A percentile compares a stretch with the other conserved stretches of the same genome.
These are phyloP conservation scores for Drosophila sulfurigaster DNA, from an alignment of 1,140 invertebrate genomes.

Conservation along the genomic window DNA sequence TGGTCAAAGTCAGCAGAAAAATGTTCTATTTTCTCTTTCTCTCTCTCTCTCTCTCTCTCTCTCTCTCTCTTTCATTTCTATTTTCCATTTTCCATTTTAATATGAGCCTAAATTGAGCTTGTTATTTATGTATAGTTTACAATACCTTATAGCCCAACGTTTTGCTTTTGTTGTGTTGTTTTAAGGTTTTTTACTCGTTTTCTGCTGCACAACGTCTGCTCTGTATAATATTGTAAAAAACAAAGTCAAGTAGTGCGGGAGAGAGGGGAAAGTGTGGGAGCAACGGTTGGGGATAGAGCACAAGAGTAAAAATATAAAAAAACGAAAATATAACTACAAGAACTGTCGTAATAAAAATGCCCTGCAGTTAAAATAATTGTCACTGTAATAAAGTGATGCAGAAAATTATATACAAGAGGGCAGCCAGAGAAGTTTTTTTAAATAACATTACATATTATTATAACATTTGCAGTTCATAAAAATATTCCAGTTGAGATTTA, in stretches of 20 bases:
- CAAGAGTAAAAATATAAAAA: slow-evolving; percentile 17
- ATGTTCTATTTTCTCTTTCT: slow-evolving; percentile 52
- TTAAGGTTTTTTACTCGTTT: background rate
- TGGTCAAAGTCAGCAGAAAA: slow-evolving; percentile 68
- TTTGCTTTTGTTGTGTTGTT: slow-evolving; percentile 4
- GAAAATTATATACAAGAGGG: slow-evolving; percentile 67
- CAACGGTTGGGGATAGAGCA: background rate
- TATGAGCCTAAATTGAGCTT: slow-evolving; percentile 82
- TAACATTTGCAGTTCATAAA: background rate
- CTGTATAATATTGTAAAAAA: slow-evolving; percentile 35
- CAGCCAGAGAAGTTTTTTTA: slow-evolving; percentile 7
- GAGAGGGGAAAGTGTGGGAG: slow-evolving; percentile 24
- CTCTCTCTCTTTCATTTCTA: slow-evolving; percentile 40
- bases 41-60: slow-evolving; percentile 24
- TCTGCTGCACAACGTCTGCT: slow-evolving; percentile 56
- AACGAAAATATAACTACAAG: slow-evolving; percentile 55
- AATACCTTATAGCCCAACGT: slow-evolving; percentile 67
- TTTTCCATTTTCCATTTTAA: slow-evolving; percentile 61
- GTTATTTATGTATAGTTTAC: slow-evolving; percentile 81
- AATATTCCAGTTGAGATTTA: background rate
- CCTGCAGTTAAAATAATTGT: slow-evolving; percentile 83
- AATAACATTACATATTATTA: background rate
- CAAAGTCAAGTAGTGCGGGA: slow-evolving; percentile 36
- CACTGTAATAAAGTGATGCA: slow-evolving; percentile 81
- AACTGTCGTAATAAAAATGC: slow-evolving; percentile 81